Evolutionary conservation across 2,797 vertebrate species (phyloP).

Genomic region (Antennarius maculatus): DNA sequence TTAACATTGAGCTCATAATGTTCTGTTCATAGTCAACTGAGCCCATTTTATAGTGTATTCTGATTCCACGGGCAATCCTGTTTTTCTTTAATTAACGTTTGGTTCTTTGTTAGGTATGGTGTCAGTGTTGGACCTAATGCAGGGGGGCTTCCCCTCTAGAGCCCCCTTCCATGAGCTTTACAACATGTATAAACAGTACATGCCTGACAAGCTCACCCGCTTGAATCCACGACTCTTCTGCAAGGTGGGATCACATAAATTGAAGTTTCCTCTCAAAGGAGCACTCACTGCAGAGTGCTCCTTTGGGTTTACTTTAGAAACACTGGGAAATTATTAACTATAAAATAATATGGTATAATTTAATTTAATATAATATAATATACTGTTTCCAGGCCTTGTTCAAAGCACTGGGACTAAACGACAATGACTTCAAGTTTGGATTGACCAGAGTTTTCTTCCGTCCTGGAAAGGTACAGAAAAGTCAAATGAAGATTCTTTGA

Average conservation of each 20-base stretch:
- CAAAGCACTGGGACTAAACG: conserved; percentile 96
- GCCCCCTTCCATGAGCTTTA: conserved; percentile 98
- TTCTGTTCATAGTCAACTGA: too few species aligned
- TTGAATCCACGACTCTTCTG: conserved; percentile 97
- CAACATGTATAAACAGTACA: conserved; percentile 98
- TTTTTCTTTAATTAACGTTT: neutral
- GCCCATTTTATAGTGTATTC: too few species aligned
- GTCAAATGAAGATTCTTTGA: neutral
- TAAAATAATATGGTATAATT: too few species aligned
- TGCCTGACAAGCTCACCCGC: conserved; percentile 92
- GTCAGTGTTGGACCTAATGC: conserved; percentile 98
- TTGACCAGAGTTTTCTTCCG: conserved; percentile 98
- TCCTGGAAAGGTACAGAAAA: conserved; percentile 91
- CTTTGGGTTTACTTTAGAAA: conserved; percentile 6
- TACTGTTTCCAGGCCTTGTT: conserved; percentile 88
- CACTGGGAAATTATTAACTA: conserved; percentile 22
- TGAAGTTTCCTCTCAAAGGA: conserved; percentile 7
- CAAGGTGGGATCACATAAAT: conserved; percentile 83
- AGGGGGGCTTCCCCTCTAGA: conserved; percentile 96
- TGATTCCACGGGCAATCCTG: too few species aligned
- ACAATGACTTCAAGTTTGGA: conserved; percentile 97
- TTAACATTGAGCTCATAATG: too few species aligned
- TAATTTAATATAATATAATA: too few species aligned
- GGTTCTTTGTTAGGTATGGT: conserved; percentile 89
- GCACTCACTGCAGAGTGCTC: neutral